Percentiles rank a stretch among this genome's conserved stretches.
These are phyloP conservation scores for Carterocephalus palaemon DNA, from an alignment of 2,888 invertebrate species.

Conservation along the genomic window DNA sequence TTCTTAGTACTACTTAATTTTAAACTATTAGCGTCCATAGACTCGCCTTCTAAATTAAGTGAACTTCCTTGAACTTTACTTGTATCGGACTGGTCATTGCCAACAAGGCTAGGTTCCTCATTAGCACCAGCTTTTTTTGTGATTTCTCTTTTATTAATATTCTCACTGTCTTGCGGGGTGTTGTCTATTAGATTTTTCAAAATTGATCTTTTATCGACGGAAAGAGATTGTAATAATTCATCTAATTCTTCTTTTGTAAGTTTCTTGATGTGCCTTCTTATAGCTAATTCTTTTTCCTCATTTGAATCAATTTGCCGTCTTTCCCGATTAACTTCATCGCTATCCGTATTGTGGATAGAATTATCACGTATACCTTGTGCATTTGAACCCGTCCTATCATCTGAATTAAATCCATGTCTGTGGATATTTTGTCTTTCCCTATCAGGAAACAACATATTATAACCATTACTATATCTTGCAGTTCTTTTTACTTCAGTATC, in stretches of 20 bases:
- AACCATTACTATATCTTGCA: background rate
- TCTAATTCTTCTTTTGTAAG: conserved; percentile 59
- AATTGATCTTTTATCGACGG: conserved; percentile 60
- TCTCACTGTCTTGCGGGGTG: conserved; percentile 28
- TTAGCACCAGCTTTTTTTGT: conserved; percentile 66
- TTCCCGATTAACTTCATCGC: conserved; percentile 44
- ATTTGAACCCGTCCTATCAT: conserved; percentile 30
- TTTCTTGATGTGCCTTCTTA: conserved; percentile 63
- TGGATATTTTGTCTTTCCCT: background rate
- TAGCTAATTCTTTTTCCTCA: conserved; percentile 60
- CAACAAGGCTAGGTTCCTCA: conserved; percentile 58
- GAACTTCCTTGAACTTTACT: conserved; percentile 51
- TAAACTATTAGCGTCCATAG: conserved; percentile 42
- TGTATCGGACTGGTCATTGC: conserved; percentile 52
- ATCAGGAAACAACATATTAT: conserved; percentile 1
- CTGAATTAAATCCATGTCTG: conserved; percentile 41
- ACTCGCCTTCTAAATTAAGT: conserved; percentile 7
- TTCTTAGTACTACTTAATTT: conserved; percentile 44
- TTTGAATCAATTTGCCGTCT: conserved; percentile 43
- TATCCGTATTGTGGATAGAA: conserved; percentile 42
- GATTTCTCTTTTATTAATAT: conserved; percentile 64
- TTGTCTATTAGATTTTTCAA: conserved; percentile 60
- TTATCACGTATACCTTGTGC: conserved; percentile 43
- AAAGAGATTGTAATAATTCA: conserved; percentile 58
- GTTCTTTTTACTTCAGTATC: conserved; percentile 11